A percentile compares a stretch with the other conserved stretches of the same genome.
Conservation (phyloP, 1,140 invertebrate genomes). For the Lutraria rhynchaena region DNA sequence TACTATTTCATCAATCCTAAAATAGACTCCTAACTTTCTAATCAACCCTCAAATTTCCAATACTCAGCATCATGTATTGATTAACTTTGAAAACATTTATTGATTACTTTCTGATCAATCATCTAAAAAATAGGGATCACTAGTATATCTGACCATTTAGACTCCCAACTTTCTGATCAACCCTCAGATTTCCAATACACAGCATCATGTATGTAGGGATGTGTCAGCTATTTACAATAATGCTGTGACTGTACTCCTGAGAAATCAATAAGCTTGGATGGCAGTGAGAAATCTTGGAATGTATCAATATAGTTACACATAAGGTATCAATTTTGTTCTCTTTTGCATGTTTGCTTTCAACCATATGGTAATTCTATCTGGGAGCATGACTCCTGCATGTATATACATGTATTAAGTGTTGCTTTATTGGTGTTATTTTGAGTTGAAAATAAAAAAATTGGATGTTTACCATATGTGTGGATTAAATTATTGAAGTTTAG, state of each 20-base stretch:
- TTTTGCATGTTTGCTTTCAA: neutral
- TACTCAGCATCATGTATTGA: no score
- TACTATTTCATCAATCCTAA: no score
- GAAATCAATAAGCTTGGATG: constrained; percentile 5
- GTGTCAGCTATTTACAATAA: constrained; percentile 34
- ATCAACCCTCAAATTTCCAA: no score
- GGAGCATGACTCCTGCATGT: neutral
- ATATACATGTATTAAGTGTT: neutral
- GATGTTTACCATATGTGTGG: neutral
- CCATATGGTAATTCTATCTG: neutral
- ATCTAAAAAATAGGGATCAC: no score
- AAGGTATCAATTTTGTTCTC: constrained; percentile 7
- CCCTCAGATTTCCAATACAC: constrained; percentile 47
- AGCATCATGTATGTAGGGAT: constrained; percentile 44
- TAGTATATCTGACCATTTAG: no score
- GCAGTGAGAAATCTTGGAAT: constrained; percentile 1
- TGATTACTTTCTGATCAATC: no score
- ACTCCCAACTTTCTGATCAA: constrained; percentile 5
- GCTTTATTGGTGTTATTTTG: neutral
- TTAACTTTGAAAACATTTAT: no score
- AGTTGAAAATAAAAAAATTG: neutral
- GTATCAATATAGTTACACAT: constrained; percentile 2
- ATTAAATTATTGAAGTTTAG: neutral
- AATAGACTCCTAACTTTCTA: no score
- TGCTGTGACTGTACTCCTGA: constrained; percentile 7